A percentile compares a stretch with the other conserved stretches of the same genome.
Evolutionary conservation across 1,140 invertebrate species (phyloP).

Genomic region (Calosoma granatense): DNA sequence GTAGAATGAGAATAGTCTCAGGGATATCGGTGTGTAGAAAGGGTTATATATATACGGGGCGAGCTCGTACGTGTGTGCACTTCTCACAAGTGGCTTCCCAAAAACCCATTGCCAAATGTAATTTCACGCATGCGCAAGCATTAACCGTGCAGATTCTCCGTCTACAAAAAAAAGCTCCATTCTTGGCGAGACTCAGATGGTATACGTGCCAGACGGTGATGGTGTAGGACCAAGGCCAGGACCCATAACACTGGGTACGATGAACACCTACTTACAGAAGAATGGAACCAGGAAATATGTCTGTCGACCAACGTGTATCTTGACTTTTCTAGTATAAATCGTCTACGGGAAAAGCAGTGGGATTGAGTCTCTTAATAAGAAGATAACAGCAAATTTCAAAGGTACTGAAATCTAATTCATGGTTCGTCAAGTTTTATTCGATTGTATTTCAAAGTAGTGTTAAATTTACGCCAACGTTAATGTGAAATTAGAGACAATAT

Average conservation of each 20-base stretch:
- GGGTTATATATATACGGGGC: neutral
- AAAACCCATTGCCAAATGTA: slow-evolving; percentile 8
- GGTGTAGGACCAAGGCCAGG: too few relatives aligned
- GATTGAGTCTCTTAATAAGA: too few relatives aligned
- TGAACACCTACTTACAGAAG: slow-evolving; percentile 6
- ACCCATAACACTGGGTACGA: neutral
- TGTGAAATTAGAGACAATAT: too few relatives aligned
- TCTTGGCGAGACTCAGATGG: slow-evolving; percentile 4
- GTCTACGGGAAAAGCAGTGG: too few relatives aligned
- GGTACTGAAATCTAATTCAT: too few relatives aligned
- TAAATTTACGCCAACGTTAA: too few relatives aligned
- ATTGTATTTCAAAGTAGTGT: too few relatives aligned
- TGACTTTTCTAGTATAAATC: neutral
- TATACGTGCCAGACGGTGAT: neutral
- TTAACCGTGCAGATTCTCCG: neutral
- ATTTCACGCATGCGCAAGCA: slow-evolving; percentile 8
- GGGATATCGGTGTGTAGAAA: neutral
- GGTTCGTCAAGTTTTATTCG: too few relatives aligned
- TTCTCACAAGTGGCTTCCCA: neutral
- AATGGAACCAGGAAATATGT: neutral
- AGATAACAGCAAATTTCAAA: too few relatives aligned
- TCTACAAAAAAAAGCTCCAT: neutral
- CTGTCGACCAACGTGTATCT: neutral
- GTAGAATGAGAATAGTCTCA: slow-evolving; percentile 2
- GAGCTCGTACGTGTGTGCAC: neutral